A percentile compares a stretch with the other conserved stretches of the same genome.
phyloP scores from a whole-genome alignment of 1,140 invertebrate genomes.

The Oscheius sp. region DNA sequence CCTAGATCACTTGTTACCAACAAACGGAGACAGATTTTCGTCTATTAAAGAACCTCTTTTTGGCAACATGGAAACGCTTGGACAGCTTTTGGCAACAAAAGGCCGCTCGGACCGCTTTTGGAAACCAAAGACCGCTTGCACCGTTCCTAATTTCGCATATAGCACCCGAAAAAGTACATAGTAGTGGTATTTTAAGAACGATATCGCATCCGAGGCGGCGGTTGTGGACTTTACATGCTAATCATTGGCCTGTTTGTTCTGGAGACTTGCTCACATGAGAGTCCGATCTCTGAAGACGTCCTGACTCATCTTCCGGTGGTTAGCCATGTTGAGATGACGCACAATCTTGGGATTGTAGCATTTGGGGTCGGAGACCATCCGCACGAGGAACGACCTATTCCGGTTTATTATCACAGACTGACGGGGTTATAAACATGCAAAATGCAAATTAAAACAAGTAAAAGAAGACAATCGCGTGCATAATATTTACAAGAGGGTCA shows the following conservation, averaged over 20 bases:
- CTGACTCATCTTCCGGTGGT: slow-evolving; percentile 60
- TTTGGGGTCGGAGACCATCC: slow-evolving; percentile 60
- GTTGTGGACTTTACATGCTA: background rate
- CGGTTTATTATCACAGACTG: no score
- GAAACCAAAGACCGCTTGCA: no score
- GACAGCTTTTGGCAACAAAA: no score
- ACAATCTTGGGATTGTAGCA: slow-evolving; percentile 61
- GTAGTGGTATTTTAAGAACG: background rate
- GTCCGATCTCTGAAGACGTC: slow-evolving; percentile 55
- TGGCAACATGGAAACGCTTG: no score
- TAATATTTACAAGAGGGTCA: no score
- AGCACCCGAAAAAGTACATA: no score
- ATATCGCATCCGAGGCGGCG: background rate
- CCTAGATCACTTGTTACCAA: no score
- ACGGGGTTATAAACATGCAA: no score
- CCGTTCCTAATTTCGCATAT: no score
- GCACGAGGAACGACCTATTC: slow-evolving; percentile 55
- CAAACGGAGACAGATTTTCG: background rate
- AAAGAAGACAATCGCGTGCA: no score
- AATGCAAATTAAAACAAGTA: no score
- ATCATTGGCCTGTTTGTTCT: background rate
- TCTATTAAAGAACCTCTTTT: background rate
- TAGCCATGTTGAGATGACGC: slow-evolving; percentile 59
- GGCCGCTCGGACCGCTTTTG: no score
- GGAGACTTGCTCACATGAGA: slow-evolving; percentile 44